Conservation (phyloP, 1,140 invertebrate genomes). For the Pteromalus puparum region DNA sequence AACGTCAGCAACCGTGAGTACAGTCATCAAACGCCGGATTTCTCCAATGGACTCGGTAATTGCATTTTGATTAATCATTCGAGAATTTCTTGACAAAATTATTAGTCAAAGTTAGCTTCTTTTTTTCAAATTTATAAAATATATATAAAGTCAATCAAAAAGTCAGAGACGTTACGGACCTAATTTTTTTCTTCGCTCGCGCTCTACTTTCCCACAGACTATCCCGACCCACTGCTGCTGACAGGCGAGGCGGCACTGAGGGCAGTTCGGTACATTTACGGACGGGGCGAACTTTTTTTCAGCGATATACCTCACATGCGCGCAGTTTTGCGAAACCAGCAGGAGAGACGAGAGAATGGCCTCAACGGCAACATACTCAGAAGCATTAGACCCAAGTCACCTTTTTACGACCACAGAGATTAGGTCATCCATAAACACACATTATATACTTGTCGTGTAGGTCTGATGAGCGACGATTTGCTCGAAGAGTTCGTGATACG, state of each 20-base stretch:
- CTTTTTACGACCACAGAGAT: conserved; percentile 68
- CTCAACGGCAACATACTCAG: conserved; percentile 77
- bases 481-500: no score
- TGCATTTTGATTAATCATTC: no score
- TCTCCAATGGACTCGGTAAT: conserved; percentile 62
- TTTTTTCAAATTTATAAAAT: no score
- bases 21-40: conserved; percentile 60
- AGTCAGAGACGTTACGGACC: no score
- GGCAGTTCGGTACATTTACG: conserved; percentile 73
- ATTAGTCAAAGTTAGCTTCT: no score
- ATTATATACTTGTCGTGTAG: no score
- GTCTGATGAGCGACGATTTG: no score
- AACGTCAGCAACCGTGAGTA: conserved; percentile 56
- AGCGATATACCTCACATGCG: conserved; percentile 79
- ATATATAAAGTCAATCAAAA: no score
- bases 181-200: background rate
- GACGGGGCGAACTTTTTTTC: conserved; percentile 78
- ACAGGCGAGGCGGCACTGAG: conserved; percentile 75
- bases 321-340: conserved; percentile 78
- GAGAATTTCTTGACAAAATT: no score
- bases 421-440: background rate
- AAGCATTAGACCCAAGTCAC: conserved; percentile 77
- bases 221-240: conserved; percentile 75
- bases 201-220: background rate
- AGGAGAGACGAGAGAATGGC: conserved; percentile 76